A percentile compares a stretch with the other conserved stretches of the same genome.
phyloP scores from a whole-genome alignment of 2,797 vertebrate genomes.

The Limosa lapponica region DNA sequence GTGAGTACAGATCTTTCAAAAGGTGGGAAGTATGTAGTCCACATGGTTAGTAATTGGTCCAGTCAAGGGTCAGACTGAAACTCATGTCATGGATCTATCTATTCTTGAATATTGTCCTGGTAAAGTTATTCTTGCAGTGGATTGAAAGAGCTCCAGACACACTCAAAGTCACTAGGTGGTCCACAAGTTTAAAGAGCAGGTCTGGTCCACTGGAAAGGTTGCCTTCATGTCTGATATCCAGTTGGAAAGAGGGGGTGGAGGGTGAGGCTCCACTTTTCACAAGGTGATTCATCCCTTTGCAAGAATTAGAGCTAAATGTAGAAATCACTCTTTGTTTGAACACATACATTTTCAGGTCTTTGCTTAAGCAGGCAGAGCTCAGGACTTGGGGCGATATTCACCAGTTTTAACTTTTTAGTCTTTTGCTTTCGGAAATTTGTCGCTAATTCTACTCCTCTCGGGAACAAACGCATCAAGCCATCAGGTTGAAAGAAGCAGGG shows the following conservation, averaged over 20 bases:
- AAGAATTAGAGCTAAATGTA: slow-evolving; percentile 75
- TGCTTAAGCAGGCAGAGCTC: slow-evolving; percentile 61
- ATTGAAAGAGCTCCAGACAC: slow-evolving; percentile 69
- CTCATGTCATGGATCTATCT: slow-evolving; percentile 73
- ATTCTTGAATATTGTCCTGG: slow-evolving; percentile 71
- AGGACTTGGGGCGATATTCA: slow-evolving; percentile 68
- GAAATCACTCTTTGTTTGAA: slow-evolving; percentile 68
- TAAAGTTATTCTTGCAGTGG: slow-evolving; percentile 71
- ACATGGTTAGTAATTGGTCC: slow-evolving; percentile 53
- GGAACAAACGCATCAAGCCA: not conserved
- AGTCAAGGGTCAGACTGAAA: slow-evolving; percentile 58
- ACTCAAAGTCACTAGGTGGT: slow-evolving; percentile 73
- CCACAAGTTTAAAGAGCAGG: slow-evolving; percentile 72
- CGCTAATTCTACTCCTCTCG: not conserved
- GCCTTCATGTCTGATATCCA: slow-evolving; percentile 75
- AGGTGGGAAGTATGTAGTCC: slow-evolving; percentile 63
- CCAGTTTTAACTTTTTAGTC: not conserved
- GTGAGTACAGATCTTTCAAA: slow-evolving; percentile 66
- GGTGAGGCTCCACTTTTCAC: slow-evolving; percentile 73
- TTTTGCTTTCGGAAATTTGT: slow-evolving; percentile 6
- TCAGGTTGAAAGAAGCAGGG: not conserved
- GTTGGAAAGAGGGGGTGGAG: slow-evolving; percentile 69
- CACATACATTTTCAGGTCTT: slow-evolving; percentile 58
- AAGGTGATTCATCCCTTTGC: slow-evolving; percentile 70
- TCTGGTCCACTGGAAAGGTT: slow-evolving; percentile 68